phyloP scores from a whole-genome alignment of 2,113 vertebrate species.

The Alectura lathami region DNA sequence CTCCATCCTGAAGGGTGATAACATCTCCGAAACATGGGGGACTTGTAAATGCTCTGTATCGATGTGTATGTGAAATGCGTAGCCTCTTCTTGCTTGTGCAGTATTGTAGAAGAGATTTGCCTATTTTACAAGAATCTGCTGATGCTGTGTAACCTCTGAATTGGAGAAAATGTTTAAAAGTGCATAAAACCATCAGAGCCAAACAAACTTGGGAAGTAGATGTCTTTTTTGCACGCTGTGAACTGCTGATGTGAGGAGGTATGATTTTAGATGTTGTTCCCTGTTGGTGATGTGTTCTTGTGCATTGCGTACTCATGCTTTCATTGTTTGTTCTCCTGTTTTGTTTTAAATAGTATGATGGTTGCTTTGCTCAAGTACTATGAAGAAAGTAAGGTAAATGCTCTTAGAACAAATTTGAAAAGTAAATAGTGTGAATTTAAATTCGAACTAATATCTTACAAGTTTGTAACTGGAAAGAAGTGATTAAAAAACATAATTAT shows the following conservation, averaged over 20 bases:
- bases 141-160: not conserved
- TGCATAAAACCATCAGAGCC: not conserved
- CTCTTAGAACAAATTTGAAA: not conserved
- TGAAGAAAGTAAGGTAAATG: not conserved
- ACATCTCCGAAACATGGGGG: not conserved
- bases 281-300: not conserved
- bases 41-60: not conserved
- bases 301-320: not conserved
- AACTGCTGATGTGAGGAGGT: not conserved
- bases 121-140: not conserved
- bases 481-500: not conserved
- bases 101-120: not conserved
- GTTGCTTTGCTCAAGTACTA: not conserved
- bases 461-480: not conserved
- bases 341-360: not conserved
- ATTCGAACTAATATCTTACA: not conserved
- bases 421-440: not conserved
- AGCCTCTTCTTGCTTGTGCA: not conserved
- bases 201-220: not conserved
- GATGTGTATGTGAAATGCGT: not conserved
- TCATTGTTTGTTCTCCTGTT: not conserved
- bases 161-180: not conserved
- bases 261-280: not conserved
- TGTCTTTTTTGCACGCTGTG: not conserved
- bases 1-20: not conserved